Percentiles rank a stretch among this genome's conserved stretches.
phyloP scores from a whole-genome alignment of 2,797 vertebrate species.

The Rhabdophis nuchalis region DNA sequence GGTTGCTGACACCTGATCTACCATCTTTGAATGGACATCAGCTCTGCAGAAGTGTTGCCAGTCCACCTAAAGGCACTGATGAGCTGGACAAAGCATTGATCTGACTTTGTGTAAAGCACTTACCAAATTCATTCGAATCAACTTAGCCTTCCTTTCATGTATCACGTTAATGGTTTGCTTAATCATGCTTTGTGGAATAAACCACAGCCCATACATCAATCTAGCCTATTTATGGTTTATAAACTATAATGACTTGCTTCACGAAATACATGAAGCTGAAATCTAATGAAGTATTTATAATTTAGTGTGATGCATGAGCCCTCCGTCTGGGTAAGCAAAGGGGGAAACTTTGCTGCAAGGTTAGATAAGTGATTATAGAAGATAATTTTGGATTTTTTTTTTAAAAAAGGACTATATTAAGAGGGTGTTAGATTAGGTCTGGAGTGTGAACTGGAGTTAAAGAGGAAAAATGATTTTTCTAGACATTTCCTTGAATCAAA shows the following conservation, averaged over 20 bases:
- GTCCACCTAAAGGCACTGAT: not conserved
- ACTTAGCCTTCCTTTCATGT: not conserved
- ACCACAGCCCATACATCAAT: not conserved
- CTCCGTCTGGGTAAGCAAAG: not conserved
- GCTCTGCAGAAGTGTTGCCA: not conserved
- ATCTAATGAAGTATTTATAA: not conserved
- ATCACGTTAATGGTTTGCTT: not conserved
- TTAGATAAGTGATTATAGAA: not conserved
- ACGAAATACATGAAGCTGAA: not conserved
- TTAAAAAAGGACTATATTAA: not conserved
- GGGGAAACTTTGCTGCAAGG: not conserved
- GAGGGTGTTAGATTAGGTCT: not conserved
- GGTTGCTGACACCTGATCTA: too few species aligned
- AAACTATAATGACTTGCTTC: not conserved
- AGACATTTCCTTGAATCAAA: not conserved
- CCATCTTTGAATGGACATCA: not conserved
- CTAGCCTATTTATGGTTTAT: not conserved
- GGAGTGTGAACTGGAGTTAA: not conserved
- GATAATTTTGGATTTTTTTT: not conserved
- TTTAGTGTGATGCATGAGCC: not conserved
- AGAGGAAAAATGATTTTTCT: not conserved
- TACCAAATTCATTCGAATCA: not conserved
- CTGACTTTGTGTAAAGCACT: not conserved
- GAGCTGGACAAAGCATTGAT: not conserved
- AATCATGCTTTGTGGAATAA: not conserved